Base-by-base conservation (phyloP, 1,140 invertebrate species). In the Zaprionus africanus region DNA sequence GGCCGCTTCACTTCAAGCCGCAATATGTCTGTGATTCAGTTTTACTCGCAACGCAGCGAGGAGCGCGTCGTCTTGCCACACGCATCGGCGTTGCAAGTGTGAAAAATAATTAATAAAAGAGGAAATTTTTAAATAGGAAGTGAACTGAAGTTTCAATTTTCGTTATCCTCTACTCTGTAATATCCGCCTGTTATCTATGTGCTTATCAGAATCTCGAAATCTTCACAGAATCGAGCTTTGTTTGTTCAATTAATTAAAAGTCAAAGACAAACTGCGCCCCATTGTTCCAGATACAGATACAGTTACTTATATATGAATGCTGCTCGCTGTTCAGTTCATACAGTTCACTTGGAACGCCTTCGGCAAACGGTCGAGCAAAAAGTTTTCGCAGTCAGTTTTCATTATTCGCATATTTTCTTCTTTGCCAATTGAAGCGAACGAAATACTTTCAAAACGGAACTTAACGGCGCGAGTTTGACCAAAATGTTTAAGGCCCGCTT, bases 401-500 rank as follows among this genome's bases (percentile, higher is more conserved):
- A 54, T 12, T 31, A 15, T 63, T 31, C 31, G 31, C 2, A 59
- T 13, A 34, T 36, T 64, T 67, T 28, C 54, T 67, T 28, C 54
- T 5, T 22, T 19, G 58, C 11, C 34, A 38, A 73, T 31, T 49
- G 63, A 60, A 64, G 46, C 46, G 22, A 19, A 15, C 17, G 57
- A 78, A 72, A 67, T 49, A 59, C 63, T 72, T 90, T 84, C 87
- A 91, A 88, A 62, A 91, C 84, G 88, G 87, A 91, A 81, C 74
- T 91, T 19, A 87, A 65, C 80, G 86, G 91, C 65, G 81, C 82
- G 61, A 91, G 75, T 87, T 87, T 92, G 65, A 88, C 80, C 57
- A 92, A 81, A 73, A 92, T 92, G 82, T 87, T 92, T 56, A 92
- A 92, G 53, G 79, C 80, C 70, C 91, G 91, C 41, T 77, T 92